phyloP scores from a whole-genome alignment of 35 echinoderm and acorn worm species.

The Nesometra sesokonis region DNA sequence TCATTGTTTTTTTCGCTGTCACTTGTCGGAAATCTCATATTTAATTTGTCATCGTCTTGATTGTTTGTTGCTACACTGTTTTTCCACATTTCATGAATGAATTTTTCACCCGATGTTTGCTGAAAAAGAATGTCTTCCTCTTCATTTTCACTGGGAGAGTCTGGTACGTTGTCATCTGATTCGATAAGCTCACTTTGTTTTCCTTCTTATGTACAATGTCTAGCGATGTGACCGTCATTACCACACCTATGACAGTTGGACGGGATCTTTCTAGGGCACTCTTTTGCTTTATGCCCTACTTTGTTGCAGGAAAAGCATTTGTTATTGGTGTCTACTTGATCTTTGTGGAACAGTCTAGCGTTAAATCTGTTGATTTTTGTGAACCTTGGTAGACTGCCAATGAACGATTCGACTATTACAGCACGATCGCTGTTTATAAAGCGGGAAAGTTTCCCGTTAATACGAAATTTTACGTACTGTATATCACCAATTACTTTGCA shows the following conservation, averaged over 20 bases:
- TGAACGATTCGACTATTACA: not conserved
- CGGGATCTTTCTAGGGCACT: not conserved
- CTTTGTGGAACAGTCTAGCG: not conserved
- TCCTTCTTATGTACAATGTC: not conserved
- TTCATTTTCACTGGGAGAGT: too few relatives aligned
- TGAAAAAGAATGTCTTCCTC: too few relatives aligned
- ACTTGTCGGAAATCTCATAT: too few relatives aligned
- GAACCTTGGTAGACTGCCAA: not conserved
- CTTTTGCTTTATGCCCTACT: not conserved
- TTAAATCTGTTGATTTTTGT: not conserved
- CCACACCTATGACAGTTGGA: not conserved
- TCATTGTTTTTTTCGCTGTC: too few relatives aligned
- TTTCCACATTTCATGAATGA: too few relatives aligned
- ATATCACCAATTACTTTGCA: not conserved
- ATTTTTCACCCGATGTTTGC: too few relatives aligned
- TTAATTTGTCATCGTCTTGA: too few relatives aligned
- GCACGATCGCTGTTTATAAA: not conserved
- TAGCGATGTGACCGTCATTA: not conserved
- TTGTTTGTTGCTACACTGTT: too few relatives aligned
- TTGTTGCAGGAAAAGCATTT: not conserved
- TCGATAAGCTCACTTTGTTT: too few relatives aligned
- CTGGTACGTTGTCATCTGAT: too few relatives aligned
- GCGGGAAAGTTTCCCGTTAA: not conserved
- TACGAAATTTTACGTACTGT: not conserved
- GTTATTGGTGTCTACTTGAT: not conserved